A percentile compares a stretch with the other conserved stretches of the same genome.
These are phyloP conservation scores for Verasper variegatus DNA, from an alignment of 2,113 vertebrate genomes.

Conservation along the genomic window DNA sequence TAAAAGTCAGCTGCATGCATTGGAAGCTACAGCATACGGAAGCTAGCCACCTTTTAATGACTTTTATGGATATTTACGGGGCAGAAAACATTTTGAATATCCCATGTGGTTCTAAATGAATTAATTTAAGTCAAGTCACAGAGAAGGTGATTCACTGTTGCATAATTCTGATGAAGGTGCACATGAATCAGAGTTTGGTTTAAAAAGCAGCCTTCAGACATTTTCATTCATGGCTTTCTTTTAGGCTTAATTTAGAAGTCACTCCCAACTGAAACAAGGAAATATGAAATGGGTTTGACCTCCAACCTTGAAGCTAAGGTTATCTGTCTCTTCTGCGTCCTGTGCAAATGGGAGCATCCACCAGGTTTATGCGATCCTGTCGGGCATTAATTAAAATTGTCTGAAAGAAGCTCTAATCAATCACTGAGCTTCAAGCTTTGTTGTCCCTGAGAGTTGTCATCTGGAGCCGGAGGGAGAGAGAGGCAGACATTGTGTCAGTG, in stretches of 20 bases:
- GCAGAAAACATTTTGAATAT: slow-evolving; percentile 4
- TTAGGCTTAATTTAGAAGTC: slow-evolving; percentile 33
- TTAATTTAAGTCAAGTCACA: slow-evolving; percentile 21
- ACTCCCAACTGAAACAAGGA: slow-evolving; percentile 25
- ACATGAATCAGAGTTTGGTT: slow-evolving; percentile 26
- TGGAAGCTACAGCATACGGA: not conserved
- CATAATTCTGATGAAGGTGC: slow-evolving; percentile 35
- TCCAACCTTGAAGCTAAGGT: slow-evolving; percentile 43
- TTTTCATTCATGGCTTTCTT: slow-evolving; percentile 19
- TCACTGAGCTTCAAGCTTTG: slow-evolving; percentile 53
- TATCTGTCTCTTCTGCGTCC: slow-evolving; percentile 31
- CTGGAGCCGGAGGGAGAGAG: slow-evolving; percentile 40
- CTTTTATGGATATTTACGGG: slow-evolving; percentile 21
- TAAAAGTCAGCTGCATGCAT: not conserved
- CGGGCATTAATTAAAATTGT: slow-evolving; percentile 66
- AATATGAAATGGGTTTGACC: slow-evolving; percentile 53
- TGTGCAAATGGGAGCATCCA: slow-evolving; percentile 28
- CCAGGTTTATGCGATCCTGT: slow-evolving; percentile 56
- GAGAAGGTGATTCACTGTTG: slow-evolving; percentile 16
- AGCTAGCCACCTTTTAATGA: slow-evolving; percentile 1
- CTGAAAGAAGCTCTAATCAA: slow-evolving; percentile 61
- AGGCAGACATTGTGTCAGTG: slow-evolving; percentile 39
- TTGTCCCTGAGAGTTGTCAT: slow-evolving; percentile 60
- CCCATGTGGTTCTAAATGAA: not conserved
- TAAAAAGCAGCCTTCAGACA: slow-evolving; percentile 22